Conservation (phyloP, 2,888 invertebrate species). For the Plagodis dolabraria region DNA sequence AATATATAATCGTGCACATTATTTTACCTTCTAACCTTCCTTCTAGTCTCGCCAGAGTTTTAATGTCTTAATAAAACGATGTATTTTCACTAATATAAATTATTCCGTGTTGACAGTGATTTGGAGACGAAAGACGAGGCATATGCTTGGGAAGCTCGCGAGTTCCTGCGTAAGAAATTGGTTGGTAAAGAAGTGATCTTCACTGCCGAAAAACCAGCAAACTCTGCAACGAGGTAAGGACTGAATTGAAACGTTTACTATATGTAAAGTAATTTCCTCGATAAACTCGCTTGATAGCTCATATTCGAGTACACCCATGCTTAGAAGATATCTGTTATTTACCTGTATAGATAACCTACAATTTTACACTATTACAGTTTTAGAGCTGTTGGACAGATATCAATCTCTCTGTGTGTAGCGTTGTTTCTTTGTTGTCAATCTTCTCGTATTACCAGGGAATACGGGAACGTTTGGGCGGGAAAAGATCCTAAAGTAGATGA, state of each 20-base stretch:
- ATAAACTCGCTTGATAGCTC: too few relatives aligned
- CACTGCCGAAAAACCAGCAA: conserved; percentile 92
- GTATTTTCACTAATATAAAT: background rate
- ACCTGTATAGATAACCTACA: too few relatives aligned
- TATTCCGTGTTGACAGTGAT: conserved; percentile 66
- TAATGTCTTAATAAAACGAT: background rate
- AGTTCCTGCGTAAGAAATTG: conserved; percentile 95
- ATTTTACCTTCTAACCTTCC: background rate
- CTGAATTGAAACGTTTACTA: background rate
- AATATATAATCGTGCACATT: too few relatives aligned
- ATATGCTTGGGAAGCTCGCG: conserved; percentile 98
- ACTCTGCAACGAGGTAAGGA: conserved; percentile 85
- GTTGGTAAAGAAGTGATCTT: conserved; percentile 96
- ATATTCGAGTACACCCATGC: too few relatives aligned
- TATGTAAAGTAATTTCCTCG: background rate
- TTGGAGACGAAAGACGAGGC: conserved; percentile 94
- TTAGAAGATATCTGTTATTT: too few relatives aligned
- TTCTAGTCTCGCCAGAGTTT: conserved; percentile 1
- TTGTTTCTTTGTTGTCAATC: too few relatives aligned
- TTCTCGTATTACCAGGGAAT: conserved; percentile 83
- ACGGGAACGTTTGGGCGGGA: conserved; percentile 94
- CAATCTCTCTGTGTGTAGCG: too few relatives aligned
- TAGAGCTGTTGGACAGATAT: too few relatives aligned
- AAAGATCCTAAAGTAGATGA: conserved; percentile 92
- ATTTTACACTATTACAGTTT: too few relatives aligned